Conservation (phyloP, 2,797 vertebrate species). For the Poeciliopsis paucimaculata region DNA sequence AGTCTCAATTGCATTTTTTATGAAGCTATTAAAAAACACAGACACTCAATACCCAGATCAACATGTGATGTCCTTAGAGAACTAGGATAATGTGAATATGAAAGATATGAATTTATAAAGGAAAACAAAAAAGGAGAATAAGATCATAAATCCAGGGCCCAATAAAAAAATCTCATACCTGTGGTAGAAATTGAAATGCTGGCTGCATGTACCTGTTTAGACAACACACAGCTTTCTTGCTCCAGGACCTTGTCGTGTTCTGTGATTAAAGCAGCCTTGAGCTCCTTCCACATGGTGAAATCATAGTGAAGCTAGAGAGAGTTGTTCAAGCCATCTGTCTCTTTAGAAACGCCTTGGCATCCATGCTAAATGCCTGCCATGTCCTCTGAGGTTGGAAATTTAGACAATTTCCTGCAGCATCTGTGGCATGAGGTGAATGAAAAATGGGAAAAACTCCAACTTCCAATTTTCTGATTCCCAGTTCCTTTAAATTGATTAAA, state of each 20-base stretch:
- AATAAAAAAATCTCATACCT: not conserved
- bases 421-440: conserved; percentile 31
- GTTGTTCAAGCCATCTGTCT: conserved; percentile 60
- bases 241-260: conserved; percentile 36
- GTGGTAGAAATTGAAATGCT: not conserved
- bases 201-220: conserved; percentile 14
- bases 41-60: not conserved
- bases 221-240: conserved; percentile 10
- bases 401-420: conserved; percentile 27
- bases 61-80: not conserved
- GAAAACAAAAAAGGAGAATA: not conserved
- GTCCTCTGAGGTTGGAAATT: conserved; percentile 37
- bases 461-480: not conserved
- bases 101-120: conserved; percentile 1
- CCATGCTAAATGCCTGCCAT: not conserved
- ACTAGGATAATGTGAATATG: not conserved
- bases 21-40: not conserved
- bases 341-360: conserved; percentile 33
- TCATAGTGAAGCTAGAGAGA: conserved; percentile 43
- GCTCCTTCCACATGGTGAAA: conserved; percentile 33
- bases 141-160: conserved; percentile 1
- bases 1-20: not conserved
- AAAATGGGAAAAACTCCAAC: not conserved
- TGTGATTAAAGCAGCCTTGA: conserved; percentile 47
- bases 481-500: conserved; percentile 2